Evolutionary conservation across 1,140 invertebrate genomes (phyloP).

Genomic region (Anastrepha obliqua): DNA sequence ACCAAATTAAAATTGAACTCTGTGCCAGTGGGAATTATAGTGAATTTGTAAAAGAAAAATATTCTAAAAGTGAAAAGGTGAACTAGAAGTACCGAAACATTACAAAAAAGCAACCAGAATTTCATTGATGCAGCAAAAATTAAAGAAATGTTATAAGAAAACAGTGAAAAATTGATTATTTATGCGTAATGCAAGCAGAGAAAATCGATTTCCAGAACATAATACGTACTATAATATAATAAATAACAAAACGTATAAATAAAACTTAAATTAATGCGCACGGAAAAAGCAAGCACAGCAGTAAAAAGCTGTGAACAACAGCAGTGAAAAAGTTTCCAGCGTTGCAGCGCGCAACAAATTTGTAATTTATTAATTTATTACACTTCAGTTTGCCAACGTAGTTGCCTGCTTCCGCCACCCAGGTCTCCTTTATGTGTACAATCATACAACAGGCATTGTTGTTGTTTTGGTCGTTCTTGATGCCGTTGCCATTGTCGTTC

Average conservation of each 20-base stretch:
- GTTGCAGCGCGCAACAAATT: slow-evolving; percentile 54
- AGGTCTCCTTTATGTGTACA: background rate
- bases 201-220: slow-evolving; percentile 49
- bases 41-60: slow-evolving; percentile 1
- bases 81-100: background rate
- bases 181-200: background rate
- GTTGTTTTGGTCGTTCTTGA: background rate
- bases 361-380: slow-evolving; percentile 58
- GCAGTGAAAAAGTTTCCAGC: slow-evolving; percentile 53
- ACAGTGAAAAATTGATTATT: slow-evolving; percentile 41
- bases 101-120: background rate
- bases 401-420: slow-evolving; percentile 49
- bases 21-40: background rate
- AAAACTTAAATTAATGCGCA: slow-evolving; percentile 53
- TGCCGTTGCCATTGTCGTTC: slow-evolving; percentile 52
- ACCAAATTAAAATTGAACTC: background rate
- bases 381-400: slow-evolving; percentile 49
- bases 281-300: slow-evolving; percentile 47
- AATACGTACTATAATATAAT: background rate
- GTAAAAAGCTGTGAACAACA: slow-evolving; percentile 50
- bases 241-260: slow-evolving; percentile 38
- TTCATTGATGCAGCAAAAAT: background rate
- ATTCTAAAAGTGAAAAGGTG: background rate
- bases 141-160: slow-evolving; percentile 7
- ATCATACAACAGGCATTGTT: background rate